A percentile compares a stretch with the other conserved stretches of the same genome.
phyloP scores from a whole-genome alignment of 2,113 vertebrate species.

The Coryphaenoides rupestris region DNA sequence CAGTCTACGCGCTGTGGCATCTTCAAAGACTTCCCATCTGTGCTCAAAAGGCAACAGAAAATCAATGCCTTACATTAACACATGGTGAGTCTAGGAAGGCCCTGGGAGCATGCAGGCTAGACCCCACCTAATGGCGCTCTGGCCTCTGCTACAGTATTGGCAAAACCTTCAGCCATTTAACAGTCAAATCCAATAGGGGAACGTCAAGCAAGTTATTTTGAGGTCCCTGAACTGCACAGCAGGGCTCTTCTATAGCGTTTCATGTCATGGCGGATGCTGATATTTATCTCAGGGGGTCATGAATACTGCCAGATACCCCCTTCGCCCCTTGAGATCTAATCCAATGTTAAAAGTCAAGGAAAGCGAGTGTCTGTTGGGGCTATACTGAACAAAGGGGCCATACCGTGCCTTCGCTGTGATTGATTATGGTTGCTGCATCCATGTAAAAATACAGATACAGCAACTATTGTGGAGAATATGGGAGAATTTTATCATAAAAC shows the following conservation, averaged over 20 bases:
- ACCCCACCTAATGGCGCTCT: slow-evolving; percentile 12
- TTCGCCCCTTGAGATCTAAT: slow-evolving; percentile 9
- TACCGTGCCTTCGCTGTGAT: slow-evolving; percentile 28
- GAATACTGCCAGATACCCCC: slow-evolving; percentile 12
- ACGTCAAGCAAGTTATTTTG: slow-evolving; percentile 23
- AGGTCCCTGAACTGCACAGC: slow-evolving; percentile 1
- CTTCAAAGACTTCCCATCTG: slow-evolving; percentile 25
- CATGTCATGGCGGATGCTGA: neutral
- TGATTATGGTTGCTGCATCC: slow-evolving; percentile 44
- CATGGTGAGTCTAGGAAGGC: slow-evolving; percentile 32
- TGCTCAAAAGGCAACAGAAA: slow-evolving; percentile 42
- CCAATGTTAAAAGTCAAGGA: slow-evolving; percentile 6
- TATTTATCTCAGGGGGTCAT: neutral
- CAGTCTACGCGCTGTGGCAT: slow-evolving; percentile 16
- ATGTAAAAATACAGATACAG: slow-evolving; percentile 21
- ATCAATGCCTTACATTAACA: too few species aligned
- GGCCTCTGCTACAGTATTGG: slow-evolving; percentile 19
- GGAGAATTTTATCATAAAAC: too few species aligned
- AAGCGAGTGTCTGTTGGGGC: neutral
- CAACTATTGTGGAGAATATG: slow-evolving; percentile 16
- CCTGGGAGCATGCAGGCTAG: slow-evolving; percentile 22
- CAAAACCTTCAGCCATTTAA: slow-evolving; percentile 10
- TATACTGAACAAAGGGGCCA: slow-evolving; percentile 27
- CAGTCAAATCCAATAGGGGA: slow-evolving; percentile 17
- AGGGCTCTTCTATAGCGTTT: slow-evolving; percentile 19